Base-by-base conservation (phyloP, 1,140 invertebrate genomes). In the Drosophila pseudoananassae region DNA sequence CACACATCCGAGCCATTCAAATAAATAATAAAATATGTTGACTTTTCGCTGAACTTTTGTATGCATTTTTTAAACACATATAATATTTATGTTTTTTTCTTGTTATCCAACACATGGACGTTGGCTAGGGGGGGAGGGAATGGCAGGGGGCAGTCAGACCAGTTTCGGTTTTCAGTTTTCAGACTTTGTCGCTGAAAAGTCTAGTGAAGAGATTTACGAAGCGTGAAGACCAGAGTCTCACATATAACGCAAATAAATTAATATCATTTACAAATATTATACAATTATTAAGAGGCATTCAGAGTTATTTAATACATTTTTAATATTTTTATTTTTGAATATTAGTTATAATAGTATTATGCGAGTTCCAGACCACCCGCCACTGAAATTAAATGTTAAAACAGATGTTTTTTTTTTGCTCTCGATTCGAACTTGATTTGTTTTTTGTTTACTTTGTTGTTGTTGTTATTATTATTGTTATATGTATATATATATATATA, bases 81-180 rank as follows among this genome's bases (percentile, higher is more conserved):
- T 80, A 61, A 65, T 81, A 73, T 78, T 60, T 54, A 40, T 73
- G 38, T 74, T 82, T 82, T 31, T 73, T 29, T 73, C 73, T 82
- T 66, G 82, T 60, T 55, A 77, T 74, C 73, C 29, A 50, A 43
- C 68, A 25, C 3, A 25, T 12, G 15, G 17, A 10, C 3, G 14
- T 27, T 17, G 12, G 20, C 12, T n/a, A 15, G 14, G 14, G 14
- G 14, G n/a, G 57, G 12, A 45, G 36, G 3, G 8, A n/a, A n/a
- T n/a, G 14, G 36, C 0, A 58, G 50, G 52, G 54, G 69, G 61
- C 53, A 63, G 60, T 63, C 77, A 85, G 81, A 85, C 81, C 81
- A 85, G 81, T 85, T 85, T 81, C 74, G 65, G 78, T 68, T 68
- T 68, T 81, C 74, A 64, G 78, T 69, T 69, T 82, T 72, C 78